phyloP scores from a whole-genome alignment of 2,797 vertebrate species.

The Artibeus jamaicensis region DNA sequence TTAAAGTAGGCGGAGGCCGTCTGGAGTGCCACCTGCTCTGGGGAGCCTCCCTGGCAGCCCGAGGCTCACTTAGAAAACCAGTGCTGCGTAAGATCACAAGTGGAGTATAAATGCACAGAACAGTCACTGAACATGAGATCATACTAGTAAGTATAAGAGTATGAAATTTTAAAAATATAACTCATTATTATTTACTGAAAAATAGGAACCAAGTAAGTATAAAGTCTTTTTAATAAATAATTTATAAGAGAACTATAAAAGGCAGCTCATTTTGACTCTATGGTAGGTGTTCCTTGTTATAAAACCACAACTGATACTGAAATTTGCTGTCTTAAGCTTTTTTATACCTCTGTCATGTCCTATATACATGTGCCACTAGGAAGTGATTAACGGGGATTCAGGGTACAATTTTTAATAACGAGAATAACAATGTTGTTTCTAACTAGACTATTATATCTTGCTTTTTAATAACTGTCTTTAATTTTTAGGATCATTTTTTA shows the following conservation, averaged over 20 bases:
- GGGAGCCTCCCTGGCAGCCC: background rate
- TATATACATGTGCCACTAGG: background rate
- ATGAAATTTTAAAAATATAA: background rate
- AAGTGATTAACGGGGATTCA: background rate
- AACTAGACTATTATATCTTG: background rate
- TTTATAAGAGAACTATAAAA: slow-evolving; percentile 12
- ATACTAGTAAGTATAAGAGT: background rate
- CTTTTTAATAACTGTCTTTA: background rate
- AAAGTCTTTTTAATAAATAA: slow-evolving; percentile 20
- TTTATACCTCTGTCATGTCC: background rate
- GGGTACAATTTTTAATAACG: slow-evolving; percentile 20
- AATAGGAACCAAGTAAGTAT: background rate
- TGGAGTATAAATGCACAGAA: background rate
- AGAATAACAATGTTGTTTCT: background rate
- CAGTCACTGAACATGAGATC: background rate
- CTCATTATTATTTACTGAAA: slow-evolving; percentile 8
- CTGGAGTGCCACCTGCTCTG: background rate
- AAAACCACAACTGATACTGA: background rate
- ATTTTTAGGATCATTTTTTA: background rate
- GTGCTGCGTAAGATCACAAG: background rate
- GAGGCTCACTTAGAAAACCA: background rate
- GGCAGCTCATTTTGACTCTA: background rate
- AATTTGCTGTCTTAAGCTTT: background rate
- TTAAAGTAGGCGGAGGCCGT: background rate
- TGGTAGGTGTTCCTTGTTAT: background rate